Base-by-base conservation (phyloP, 2,797 vertebrate species). In the Anguilla marmorata region DNA sequence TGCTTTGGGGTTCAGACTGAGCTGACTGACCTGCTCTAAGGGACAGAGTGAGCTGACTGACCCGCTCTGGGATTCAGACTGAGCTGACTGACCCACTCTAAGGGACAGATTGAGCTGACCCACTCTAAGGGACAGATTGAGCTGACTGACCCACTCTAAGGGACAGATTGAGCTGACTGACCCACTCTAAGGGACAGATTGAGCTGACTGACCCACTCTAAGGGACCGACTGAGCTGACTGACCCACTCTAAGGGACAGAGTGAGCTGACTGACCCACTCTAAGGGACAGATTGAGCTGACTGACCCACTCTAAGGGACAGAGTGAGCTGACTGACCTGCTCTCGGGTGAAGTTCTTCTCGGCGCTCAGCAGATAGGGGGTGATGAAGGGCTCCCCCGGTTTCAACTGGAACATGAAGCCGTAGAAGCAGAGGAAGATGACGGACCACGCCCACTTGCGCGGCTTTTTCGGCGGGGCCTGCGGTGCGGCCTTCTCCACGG, bases 311-410 rank as follows among this genome's bases (percentile, higher is more conserved):
- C 14, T 58, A 3, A 3, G 56, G 56, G 14, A 58, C 24, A 69
- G 5, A 27, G n/a, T n/a, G 24, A 66, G 63, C 24, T n/a, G 63
- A 91, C 97, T 86, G 50, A 97, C 98, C 98, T 99, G 94, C 60
- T 92, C 1, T 33, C 24, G 92, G 0, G 98, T 98, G 94, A 99
- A 98, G 93, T 99, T 99, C 95, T 97, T 97, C 88, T 95, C 93
- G 0, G 66, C 0, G 72, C 96, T 96, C 90, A 98, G 95, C 2
- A 99, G 96, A 86, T 96, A 96, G 0, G 99, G 99, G 0, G 98
- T 99, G 85, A 99, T 97, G 93, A 99, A 99, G 45, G 98, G 96
- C 90, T 99, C 99, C 3, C 98, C 98, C 0, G 98, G 99, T 56
- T 96, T 97, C 74, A 99, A 92, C 86, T 98, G 97, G 0, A 94